Conservation (phyloP, 2,888 invertebrate genomes). For the Pyrgus malvae region DNA sequence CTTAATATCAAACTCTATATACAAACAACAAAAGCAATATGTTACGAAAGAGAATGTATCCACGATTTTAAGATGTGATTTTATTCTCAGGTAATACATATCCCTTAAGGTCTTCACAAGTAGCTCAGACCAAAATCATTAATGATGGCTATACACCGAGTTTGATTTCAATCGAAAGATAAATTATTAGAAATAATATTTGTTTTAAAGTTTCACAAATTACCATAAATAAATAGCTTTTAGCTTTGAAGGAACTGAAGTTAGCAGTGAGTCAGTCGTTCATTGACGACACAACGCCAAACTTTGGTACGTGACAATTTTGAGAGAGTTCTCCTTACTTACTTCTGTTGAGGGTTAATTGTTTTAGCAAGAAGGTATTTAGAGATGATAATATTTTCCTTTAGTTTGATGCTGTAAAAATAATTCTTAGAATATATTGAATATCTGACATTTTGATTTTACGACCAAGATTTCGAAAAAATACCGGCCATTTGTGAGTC, state of each 20-base stretch:
- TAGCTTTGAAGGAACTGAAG: conserved; percentile 14
- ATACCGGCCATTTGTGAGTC: no score
- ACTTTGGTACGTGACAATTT: conserved; percentile 24
- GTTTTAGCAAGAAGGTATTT: conserved; percentile 9
- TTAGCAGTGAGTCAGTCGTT: conserved; percentile 15
- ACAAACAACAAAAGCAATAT: no score
- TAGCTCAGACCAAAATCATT: background rate
- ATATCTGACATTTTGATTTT: no score
- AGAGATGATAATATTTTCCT: background rate
- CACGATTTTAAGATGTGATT: no score
- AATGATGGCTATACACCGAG: conserved; percentile 7
- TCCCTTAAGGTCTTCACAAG: no score
- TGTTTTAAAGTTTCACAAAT: conserved; percentile 17
- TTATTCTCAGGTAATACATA: no score
- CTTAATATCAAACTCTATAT: no score
- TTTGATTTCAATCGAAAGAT: conserved; percentile 4
- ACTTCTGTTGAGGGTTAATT: conserved; percentile 19
- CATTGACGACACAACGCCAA: conserved; percentile 17
- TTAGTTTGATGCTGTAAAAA: background rate
- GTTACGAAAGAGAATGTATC: no score
- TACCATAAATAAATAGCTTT: conserved; percentile 9
- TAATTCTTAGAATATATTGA: no score
- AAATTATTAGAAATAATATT: conserved; percentile 14
- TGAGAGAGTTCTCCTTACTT: conserved; percentile 8
- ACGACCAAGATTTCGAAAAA: no score